These are phyloP conservation scores for Anastrepha obliqua DNA, from an alignment of 1,140 invertebrate genomes.

Conservation along the genomic window DNA sequence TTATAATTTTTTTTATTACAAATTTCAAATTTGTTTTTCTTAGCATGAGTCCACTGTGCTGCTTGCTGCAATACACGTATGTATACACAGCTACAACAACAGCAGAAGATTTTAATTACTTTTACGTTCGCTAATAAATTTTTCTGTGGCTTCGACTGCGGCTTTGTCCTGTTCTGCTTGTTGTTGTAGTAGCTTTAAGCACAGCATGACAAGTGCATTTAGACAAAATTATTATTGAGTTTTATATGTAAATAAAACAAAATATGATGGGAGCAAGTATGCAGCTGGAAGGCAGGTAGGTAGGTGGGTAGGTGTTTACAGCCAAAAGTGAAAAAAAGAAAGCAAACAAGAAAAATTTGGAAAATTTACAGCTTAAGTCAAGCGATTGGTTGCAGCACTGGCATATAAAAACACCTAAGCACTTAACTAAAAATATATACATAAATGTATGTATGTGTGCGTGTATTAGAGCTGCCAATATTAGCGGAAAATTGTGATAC, in stretches of 20 bases:
- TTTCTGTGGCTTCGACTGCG: neutral
- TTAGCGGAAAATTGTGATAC: too few species aligned
- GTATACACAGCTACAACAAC: neutral
- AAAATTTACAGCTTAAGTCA: constrained; percentile 16
- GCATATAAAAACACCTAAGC: neutral
- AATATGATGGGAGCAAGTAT: neutral
- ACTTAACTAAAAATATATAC: neutral
- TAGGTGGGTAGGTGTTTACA: neutral
- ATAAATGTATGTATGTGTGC: neutral
- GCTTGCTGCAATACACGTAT: neutral
- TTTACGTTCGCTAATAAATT: constrained; percentile 32
- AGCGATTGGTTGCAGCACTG: neutral
- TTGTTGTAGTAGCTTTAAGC: neutral
- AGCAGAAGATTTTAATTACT: constrained; percentile 11
- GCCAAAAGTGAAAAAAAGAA: neutral
- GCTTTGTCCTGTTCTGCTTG: neutral
- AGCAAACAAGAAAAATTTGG: neutral
- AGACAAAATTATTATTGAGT: constrained; percentile 48
- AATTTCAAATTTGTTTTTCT: neutral
- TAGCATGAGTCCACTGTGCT: neutral
- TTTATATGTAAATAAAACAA: constrained; percentile 43
- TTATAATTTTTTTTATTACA: neutral
- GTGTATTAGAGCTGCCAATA: too few species aligned
- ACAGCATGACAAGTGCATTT: constrained; percentile 33
- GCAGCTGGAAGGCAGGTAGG: neutral